Evolutionary conservation across 2,113 vertebrate genomes (phyloP).

Genomic region (Semicossyphus pulcher): DNA sequence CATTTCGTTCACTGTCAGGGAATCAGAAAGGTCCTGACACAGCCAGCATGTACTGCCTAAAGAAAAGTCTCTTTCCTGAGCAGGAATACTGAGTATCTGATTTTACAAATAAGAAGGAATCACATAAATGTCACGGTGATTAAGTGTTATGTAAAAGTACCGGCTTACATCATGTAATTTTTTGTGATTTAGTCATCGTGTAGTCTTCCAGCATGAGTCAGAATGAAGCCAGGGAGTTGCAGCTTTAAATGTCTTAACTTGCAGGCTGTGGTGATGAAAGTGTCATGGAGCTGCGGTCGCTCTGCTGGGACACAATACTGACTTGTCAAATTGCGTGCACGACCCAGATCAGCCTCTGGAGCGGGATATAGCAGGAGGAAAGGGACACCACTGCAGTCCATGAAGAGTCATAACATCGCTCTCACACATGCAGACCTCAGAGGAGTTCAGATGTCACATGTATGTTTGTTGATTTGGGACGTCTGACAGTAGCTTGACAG

Average conservation of each 20-base stretch:
- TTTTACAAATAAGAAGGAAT: slow-evolving; percentile 3
- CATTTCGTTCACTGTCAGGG: slow-evolving; percentile 22
- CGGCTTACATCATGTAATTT: slow-evolving; percentile 30
- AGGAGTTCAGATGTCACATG: slow-evolving; percentile 23
- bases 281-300: slow-evolving; percentile 1
- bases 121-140: slow-evolving; percentile 4
- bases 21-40: slow-evolving; percentile 14
- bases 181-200: slow-evolving; percentile 8
- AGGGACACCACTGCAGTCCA: slow-evolving; percentile 21
- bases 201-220: slow-evolving; percentile 1
- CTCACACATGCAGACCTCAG: slow-evolving; percentile 14
- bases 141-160: neutral
- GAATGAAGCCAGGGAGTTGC: neutral
- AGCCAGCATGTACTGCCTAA: slow-evolving; percentile 13
- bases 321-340: slow-evolving; percentile 45
- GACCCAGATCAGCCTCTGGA: slow-evolving; percentile 28
- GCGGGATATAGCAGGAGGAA: slow-evolving; percentile 28
- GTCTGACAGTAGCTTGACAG: neutral
- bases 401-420: slow-evolving; percentile 44
- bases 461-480: slow-evolving; percentile 14
- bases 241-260: slow-evolving; percentile 36
- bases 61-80: neutral
- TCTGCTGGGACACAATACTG: slow-evolving; percentile 37
- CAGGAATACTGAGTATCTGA: neutral
- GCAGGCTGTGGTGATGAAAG: slow-evolving; percentile 32